A percentile compares a stretch with the other conserved stretches of the same genome.
phyloP scores from a whole-genome alignment of 2,797 vertebrate genomes.

The Hemitrygon akajei region DNA sequence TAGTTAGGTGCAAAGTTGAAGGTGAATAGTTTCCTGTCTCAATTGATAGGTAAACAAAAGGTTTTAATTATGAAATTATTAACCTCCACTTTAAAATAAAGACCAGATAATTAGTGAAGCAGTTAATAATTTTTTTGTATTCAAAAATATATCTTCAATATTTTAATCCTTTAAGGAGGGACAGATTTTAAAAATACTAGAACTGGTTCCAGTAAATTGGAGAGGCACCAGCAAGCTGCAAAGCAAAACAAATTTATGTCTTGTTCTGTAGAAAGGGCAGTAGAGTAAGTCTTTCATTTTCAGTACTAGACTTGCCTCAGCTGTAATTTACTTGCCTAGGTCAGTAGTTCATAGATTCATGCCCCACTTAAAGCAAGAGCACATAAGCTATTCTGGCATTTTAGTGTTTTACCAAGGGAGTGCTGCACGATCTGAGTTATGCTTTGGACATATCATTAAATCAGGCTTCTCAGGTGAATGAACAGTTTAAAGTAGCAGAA shows the following conservation, averaged over 20 bases:
- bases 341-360: background rate
- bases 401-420: background rate
- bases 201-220: background rate
- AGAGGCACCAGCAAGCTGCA: background rate
- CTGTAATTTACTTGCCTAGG: background rate
- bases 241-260: background rate
- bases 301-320: background rate
- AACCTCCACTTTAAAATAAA: background rate
- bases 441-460: background rate
- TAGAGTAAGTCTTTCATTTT: background rate
- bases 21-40: background rate
- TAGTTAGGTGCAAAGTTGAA: background rate
- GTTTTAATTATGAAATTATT: background rate
- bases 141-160: background rate
- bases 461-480: background rate
- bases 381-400: background rate
- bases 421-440: background rate
- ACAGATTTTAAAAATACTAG: background rate
- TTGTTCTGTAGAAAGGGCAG: background rate
- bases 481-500: background rate
- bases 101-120: background rate
- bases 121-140: background rate
- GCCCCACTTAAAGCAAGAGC: background rate
- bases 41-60: background rate
- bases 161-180: background rate